Evolutionary conservation across 2,113 vertebrate species (phyloP).

Genomic region (Fukomys damarensis): DNA sequence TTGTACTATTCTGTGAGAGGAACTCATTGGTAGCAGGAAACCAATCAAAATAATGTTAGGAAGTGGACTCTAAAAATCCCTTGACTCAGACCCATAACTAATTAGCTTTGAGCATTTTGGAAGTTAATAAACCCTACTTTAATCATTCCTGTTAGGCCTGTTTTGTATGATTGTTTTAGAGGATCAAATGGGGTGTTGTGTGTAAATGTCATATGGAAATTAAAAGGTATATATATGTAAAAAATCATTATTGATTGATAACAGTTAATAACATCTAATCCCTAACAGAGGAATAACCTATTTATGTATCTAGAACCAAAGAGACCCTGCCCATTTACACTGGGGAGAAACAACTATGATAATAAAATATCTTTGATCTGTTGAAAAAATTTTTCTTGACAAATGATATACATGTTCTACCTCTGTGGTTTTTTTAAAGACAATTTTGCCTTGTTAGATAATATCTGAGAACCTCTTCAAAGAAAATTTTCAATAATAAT

Average conservation of each 20-base stretch:
- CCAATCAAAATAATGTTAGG: neutral
- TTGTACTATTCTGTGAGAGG: neutral
- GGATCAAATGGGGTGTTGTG: neutral
- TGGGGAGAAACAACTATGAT: neutral
- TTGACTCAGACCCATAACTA: neutral
- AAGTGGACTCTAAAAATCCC: neutral
- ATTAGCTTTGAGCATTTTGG: neutral
- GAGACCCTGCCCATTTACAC: neutral
- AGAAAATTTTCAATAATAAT: neutral
- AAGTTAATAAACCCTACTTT: neutral
- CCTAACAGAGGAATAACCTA: neutral
- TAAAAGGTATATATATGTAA: neutral
- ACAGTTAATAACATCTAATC: neutral
- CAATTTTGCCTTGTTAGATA: neutral
- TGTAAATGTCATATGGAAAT: neutral
- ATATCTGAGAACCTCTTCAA: neutral
- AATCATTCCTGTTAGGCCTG: neutral
- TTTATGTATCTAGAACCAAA: neutral
- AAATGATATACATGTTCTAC: neutral
- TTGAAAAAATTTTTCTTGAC: neutral
- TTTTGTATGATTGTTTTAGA: neutral
- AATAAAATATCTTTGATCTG: neutral
- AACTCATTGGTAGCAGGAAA: neutral
- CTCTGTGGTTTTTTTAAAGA: neutral
- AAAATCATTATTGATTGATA: neutral